A percentile compares a stretch with the other conserved stretches of the same genome.
These are phyloP conservation scores for Notarius quadriscutis DNA, from an alignment of 2,113 vertebrate species.

Conservation along the genomic window DNA sequence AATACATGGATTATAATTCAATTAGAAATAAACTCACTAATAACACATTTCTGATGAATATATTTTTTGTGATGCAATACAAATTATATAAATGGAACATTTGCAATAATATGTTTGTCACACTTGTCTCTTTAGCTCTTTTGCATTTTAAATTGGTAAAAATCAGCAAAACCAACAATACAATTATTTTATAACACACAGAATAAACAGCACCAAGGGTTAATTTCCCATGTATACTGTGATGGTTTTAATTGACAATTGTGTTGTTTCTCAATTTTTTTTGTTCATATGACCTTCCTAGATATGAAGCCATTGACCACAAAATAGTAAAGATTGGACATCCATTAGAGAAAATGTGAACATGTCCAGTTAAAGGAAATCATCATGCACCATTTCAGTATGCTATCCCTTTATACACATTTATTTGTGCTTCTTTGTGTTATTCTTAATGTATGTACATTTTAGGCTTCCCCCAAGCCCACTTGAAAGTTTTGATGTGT, in stretches of 20 bases:
- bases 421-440: neutral
- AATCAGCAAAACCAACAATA: conserved; percentile 21
- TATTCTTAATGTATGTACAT: neutral
- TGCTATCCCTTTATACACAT: neutral
- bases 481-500: neutral
- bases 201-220: neutral
- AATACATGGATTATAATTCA: neutral
- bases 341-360: neutral
- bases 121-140: neutral
- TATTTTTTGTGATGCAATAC: neutral
- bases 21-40: neutral
- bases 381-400: neutral
- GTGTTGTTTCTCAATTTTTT: neutral
- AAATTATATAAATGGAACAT: neutral
- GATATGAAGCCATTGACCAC: conserved; percentile 5
- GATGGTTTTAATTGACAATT: conserved; percentile 1
- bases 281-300: neutral
- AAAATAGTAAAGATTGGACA: conserved; percentile 12
- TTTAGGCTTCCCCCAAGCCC: neutral
- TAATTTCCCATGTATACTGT: neutral
- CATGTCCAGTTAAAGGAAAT: neutral
- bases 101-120: neutral
- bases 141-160: neutral
- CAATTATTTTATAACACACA: conserved; percentile 1
- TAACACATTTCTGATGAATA: neutral